Evolutionary conservation across 2,888 invertebrate species (phyloP).

Genomic region (Priocnemis perturbator): DNA sequence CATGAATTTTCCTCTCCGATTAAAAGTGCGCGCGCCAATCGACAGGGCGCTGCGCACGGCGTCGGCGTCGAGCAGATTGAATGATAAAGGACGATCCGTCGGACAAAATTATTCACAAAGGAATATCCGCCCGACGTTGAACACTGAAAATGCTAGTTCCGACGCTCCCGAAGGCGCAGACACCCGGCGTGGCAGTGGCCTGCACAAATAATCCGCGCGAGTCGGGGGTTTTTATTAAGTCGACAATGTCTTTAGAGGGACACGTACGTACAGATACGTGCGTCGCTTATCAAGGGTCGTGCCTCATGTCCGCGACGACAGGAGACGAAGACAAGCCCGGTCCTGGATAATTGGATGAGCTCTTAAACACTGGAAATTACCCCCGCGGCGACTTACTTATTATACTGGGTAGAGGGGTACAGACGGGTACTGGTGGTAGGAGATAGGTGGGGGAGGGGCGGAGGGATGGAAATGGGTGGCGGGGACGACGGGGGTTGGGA

Average conservation of each 20-base stretch:
- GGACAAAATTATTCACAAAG: too few relatives aligned
- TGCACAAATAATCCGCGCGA: constrained; percentile 1
- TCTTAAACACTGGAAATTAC: constrained; percentile 70
- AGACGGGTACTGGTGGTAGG: neutral
- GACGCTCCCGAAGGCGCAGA: too few relatives aligned
- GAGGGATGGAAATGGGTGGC: constrained; percentile 22
- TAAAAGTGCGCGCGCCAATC: too few relatives aligned
- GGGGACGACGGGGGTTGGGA: constrained; percentile 22
- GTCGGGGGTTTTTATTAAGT: constrained; percentile 5
- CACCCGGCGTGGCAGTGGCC: neutral
- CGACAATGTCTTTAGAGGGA: constrained; percentile 1
- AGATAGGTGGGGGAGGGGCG: constrained; percentile 10
- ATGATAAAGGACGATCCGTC: too few relatives aligned
- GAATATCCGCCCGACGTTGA: too few relatives aligned
- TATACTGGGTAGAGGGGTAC: constrained; percentile 49
- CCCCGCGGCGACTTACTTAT: constrained; percentile 71
- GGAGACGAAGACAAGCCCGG: constrained; percentile 59
- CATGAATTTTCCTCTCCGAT: too few relatives aligned
- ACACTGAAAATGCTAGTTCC: too few relatives aligned
- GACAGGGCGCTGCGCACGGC: too few relatives aligned
- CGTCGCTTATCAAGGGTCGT: constrained; percentile 51
- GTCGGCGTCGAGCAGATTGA: too few relatives aligned
- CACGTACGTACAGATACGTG: constrained; percentile 16
- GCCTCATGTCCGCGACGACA: constrained; percentile 7
- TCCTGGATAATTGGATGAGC: constrained; percentile 71